phyloP scores from a whole-genome alignment of 2,113 vertebrate species.

The Centropus bengalensis region DNA sequence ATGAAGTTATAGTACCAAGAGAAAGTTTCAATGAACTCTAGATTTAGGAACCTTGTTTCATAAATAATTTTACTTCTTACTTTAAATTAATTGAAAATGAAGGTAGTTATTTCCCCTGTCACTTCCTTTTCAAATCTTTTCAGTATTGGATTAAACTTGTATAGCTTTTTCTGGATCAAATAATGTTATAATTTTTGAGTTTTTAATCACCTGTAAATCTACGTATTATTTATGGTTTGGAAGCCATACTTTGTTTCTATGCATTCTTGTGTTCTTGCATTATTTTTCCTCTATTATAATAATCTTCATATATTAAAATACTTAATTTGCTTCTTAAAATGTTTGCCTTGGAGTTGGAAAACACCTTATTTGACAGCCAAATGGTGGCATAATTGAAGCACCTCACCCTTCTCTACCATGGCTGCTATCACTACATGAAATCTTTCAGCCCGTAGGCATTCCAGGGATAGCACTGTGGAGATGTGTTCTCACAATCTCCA shows the following conservation, averaged over 20 bases:
- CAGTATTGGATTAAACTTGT: neutral
- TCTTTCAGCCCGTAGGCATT: neutral
- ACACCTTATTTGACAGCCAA: conserved; percentile 60
- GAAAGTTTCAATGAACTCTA: neutral
- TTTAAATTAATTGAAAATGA: neutral
- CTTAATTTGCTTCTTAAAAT: neutral
- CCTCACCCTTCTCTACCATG: conserved; percentile 3
- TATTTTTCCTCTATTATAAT: neutral
- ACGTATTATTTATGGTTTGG: neutral
- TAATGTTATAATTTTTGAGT: neutral
- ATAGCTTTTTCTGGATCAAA: neutral
- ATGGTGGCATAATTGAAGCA: conserved; percentile 10
- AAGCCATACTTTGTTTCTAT: neutral
- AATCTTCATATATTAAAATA: neutral
- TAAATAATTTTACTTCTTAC: neutral
- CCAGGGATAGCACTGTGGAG: neutral
- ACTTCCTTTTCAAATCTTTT: neutral
- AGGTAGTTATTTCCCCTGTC: neutral
- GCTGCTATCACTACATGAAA: neutral
- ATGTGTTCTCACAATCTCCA: neutral
- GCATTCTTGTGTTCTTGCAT: neutral
- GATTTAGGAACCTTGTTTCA: neutral
- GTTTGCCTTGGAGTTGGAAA: neutral
- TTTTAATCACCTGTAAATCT: neutral
- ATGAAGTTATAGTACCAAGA: neutral